These are phyloP conservation scores for Agapornis canus DNA, from an alignment of 2,797 vertebrate genomes.

Conservation along the genomic window DNA sequence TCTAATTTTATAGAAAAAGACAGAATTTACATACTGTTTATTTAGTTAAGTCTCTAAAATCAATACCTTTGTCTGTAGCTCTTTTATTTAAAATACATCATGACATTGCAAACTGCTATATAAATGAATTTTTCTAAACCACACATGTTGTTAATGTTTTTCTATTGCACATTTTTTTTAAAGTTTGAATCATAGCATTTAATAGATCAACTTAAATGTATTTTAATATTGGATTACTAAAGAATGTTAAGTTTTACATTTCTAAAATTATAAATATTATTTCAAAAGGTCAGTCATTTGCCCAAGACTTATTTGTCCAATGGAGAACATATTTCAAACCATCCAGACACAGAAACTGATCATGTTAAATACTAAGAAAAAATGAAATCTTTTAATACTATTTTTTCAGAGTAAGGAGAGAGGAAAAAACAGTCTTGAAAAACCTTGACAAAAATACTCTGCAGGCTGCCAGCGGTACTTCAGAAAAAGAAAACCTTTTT, in stretches of 20 bases:
- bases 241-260: conserved; percentile 92
- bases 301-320: conserved; percentile 80
- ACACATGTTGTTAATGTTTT: conserved; percentile 93
- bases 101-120: conserved; percentile 91
- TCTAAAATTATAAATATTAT: conserved; percentile 90
- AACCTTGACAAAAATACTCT: not conserved
- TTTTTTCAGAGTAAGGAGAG: not conserved
- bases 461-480: not conserved
- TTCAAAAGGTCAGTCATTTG: conserved; percentile 94
- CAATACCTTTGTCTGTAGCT: conserved; percentile 96
- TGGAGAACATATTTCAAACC: conserved; percentile 82
- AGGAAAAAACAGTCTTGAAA: not conserved
- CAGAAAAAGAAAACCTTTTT: not conserved
- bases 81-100: conserved; percentile 98
- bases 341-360: conserved; percentile 72
- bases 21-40: conserved; percentile 99
- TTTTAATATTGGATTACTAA: conserved; percentile 86
- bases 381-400: conserved; percentile 65
- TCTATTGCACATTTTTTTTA: conserved; percentile 89
- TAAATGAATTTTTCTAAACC: conserved; percentile 94
- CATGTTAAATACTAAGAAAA: conserved; percentile 69
- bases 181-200: conserved; percentile 89
- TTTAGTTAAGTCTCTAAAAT: conserved; percentile 96
- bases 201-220: conserved; percentile 91
- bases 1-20: conserved; percentile 96